Conservation (phyloP, 1,140 invertebrate genomes). For the Arion vulgaris region DNA sequence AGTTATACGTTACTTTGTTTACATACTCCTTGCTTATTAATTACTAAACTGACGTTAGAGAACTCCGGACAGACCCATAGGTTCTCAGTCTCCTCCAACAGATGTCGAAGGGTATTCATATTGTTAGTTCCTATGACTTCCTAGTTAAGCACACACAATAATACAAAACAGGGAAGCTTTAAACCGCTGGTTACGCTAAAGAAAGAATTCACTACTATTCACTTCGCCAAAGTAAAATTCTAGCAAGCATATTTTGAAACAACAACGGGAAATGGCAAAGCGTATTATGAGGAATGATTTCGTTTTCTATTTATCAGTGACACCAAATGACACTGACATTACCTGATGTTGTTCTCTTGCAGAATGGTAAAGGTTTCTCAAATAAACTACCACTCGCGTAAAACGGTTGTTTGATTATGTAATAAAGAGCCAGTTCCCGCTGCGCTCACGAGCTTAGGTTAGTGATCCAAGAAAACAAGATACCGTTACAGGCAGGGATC, state of each 20-base stretch:
- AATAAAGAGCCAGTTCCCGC: background rate
- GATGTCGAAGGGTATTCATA: no score
- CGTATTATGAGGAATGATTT: background rate
- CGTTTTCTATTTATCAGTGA: background rate
- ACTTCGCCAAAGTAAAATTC: background rate
- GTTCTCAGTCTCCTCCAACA: no score
- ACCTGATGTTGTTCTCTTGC: background rate
- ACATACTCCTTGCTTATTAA: no score
- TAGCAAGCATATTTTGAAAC: background rate
- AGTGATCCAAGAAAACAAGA: conserved; percentile 11
- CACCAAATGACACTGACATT: conserved; percentile 7
- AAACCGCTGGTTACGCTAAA: no score
- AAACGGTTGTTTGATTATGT: conserved; percentile 9
- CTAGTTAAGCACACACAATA: no score
- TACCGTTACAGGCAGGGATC: background rate
- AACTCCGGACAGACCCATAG: no score
- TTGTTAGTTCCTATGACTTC: no score
- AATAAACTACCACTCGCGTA: background rate
- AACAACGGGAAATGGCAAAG: background rate
- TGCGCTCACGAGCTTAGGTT: background rate
- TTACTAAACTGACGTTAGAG: no score
- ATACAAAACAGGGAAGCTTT: no score
- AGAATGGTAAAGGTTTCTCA: background rate
- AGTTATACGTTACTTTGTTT: no score
- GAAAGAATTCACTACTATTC: no score